A percentile compares a stretch with the other conserved stretches of the same genome.
Evolutionary conservation across 2,113 vertebrate genomes (phyloP).

Genomic region (human (Homo sapiens)): GRCh38 chr1:18180501-18181000

Average conservation of each 20-base stretch:
- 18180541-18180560: background rate
- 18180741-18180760: background rate
- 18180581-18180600: accelerated
- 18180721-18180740: accelerated
- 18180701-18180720: background rate
- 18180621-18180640: background rate
- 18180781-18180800: background rate
- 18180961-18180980: background rate
- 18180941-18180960: accelerated
- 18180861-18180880: accelerated
- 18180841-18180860: background rate
- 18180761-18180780: background rate
- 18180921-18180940: accelerated
- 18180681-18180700: background rate
- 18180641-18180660: background rate
- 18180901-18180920: background rate
- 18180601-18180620: background rate
- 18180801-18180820: background rate
- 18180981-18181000: no score
- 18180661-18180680: background rate
- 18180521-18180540: no score
- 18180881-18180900: background rate
- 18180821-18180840: background rate
- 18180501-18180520: background rate
- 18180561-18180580: accelerated